Base-by-base conservation (phyloP, 2,113 vertebrate species). In the Asarcornis scutulata region DNA sequence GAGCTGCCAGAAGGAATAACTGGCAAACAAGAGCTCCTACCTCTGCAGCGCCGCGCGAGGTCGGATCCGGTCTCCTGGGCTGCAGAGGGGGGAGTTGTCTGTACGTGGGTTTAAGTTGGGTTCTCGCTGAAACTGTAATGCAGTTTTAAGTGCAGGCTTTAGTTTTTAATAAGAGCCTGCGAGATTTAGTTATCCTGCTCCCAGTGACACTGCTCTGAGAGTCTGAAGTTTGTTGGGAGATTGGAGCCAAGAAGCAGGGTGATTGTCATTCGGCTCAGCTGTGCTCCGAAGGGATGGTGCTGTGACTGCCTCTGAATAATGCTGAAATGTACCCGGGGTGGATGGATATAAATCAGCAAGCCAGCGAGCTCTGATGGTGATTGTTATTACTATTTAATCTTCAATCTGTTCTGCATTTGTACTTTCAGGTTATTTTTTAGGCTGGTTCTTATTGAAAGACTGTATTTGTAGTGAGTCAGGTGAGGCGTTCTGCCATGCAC, bases 1-100 rank as follows among this genome's bases (percentile, higher is more conserved):
- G 91, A 96, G 94, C 89, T 94, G 89, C 91, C 92, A 96, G 95
- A 83, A 95, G 86, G 86, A 83, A 69, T 82, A 84, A 53, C 88
- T 96, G 85, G 86, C 72, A 92, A 36, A 52, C 72, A 92, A 25
- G 73, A 3, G 77, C 38, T 91, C 56, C 76, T 90, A 22, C 76
- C 88, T 72, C 83, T 95, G 92, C 95, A 88, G 85, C 76, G 72
- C 27, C 76, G 72, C 0, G 1, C 3, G n/a, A 48, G 92, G 90
- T 90, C 29, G 0, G 69, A 6, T 80, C 82, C 69, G 60, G 32
- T 42, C 83, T 72, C 79, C 46, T 36, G 48, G 84, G 89, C 91
- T 93, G 76, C 76, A 36, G n/a, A 71, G 64, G 71, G 91, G 66
- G 92, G 67, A 18, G 46, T 90, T 88, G 72, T 46, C 88, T 58